phyloP scores from a whole-genome alignment of 2,797 vertebrate genomes.

The Capromys pilorides region DNA sequence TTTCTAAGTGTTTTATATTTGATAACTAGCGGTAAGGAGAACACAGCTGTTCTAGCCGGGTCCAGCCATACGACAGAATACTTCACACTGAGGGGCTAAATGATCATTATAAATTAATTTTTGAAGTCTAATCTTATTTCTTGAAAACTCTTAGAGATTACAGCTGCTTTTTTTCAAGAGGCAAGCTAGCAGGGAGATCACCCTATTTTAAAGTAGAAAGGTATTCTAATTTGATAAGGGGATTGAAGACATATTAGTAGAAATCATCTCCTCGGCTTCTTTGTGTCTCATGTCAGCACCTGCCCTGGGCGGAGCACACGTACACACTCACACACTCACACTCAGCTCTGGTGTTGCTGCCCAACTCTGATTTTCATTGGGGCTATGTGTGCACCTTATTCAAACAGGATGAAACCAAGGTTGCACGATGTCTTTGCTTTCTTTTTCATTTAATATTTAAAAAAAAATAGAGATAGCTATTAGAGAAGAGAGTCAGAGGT shows the following conservation, averaged over 20 bases:
- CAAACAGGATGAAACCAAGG: constrained; percentile 56
- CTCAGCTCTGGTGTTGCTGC: not conserved
- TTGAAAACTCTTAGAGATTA: not conserved
- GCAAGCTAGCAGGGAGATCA: not conserved
- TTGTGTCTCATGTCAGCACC: constrained; percentile 68
- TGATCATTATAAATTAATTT: constrained; percentile 21
- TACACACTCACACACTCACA: not conserved
- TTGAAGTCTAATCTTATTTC: constrained; percentile 31
- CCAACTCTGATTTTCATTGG: constrained; percentile 31
- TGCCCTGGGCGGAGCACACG: constrained; percentile 37
- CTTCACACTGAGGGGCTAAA: not conserved
- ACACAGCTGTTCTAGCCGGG: not conserved
- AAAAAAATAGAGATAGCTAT: constrained; percentile 70
- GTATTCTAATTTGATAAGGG: constrained; percentile 30
- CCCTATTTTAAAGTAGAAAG: constrained; percentile 53
- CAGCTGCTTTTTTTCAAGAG: constrained; percentile 10
- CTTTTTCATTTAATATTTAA: constrained; percentile 68
- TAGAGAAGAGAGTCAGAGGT: constrained; percentile 39
- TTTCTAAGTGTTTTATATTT: not conserved
- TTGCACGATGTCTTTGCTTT: constrained; percentile 58
- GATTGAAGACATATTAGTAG: constrained; percentile 37
- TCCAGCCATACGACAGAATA: not conserved
- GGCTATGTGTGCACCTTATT: constrained; percentile 59
- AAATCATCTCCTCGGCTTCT: constrained; percentile 18
- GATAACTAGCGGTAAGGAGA: not conserved